Conservation (phyloP, 2,797 vertebrate species). For the Megaceryle alcyon region DNA sequence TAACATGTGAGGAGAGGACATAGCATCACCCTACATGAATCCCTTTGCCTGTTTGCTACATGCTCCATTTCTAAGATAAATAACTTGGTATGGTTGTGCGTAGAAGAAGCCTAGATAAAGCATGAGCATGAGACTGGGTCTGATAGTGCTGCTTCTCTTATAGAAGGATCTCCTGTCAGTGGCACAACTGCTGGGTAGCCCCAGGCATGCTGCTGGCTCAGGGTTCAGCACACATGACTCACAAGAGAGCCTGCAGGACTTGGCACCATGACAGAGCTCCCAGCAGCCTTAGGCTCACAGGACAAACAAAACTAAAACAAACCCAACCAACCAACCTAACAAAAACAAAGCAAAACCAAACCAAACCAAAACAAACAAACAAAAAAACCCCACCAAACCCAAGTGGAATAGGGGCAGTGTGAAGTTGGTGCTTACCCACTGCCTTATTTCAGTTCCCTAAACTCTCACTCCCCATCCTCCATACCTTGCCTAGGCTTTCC, state of each 20-base stretch:
- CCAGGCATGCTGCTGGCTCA: accelerated
- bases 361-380: too few species aligned
- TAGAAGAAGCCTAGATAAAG: not conserved
- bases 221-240: not conserved
- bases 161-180: not conserved
- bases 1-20: not conserved
- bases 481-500: not conserved
- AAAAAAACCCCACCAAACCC: too few species aligned
- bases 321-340: too few species aligned
- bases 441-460: not conserved
- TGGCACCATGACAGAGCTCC: not conserved
- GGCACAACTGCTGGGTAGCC: not conserved
- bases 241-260: not conserved
- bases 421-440: not conserved
- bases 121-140: not conserved
- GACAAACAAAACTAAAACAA: not conserved
- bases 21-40: not conserved
- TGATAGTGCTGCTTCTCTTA: not conserved
- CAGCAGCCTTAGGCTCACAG: not conserved
- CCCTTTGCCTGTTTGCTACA: not conserved
- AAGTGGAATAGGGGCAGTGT: not conserved
- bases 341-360: too few species aligned
- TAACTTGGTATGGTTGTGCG: not conserved
- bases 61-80: not conserved
- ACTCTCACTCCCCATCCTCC: not conserved